Conservation (phyloP, 2,113 vertebrate genomes). For the Hystrix brachyura region DNA sequence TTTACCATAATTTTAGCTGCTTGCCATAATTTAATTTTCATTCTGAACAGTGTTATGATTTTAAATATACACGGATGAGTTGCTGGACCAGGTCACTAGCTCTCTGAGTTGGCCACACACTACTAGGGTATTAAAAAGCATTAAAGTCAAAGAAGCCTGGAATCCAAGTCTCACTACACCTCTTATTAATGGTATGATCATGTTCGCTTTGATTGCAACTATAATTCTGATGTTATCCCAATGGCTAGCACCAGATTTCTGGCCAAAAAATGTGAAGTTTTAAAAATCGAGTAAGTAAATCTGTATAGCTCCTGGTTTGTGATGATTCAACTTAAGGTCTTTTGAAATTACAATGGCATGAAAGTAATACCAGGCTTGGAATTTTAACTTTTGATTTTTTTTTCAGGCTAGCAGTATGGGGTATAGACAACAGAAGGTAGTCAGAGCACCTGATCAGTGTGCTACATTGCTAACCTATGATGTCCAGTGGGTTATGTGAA, state of each 20-base stretch:
- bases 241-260: fast-evolving
- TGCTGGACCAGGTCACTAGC: neutral
- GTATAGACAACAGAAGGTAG: fast-evolving
- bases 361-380: neutral
- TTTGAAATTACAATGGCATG: neutral
- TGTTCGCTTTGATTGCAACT: neutral
- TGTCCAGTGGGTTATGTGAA: neutral
- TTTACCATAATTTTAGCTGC: neutral
- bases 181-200: neutral
- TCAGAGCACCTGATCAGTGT: no score
- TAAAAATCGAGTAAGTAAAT: neutral
- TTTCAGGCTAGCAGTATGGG: neutral
- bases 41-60: neutral
- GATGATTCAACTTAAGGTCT: neutral
- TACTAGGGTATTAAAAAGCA: neutral
- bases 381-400: neutral
- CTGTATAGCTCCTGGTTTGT: neutral
- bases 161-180: neutral
- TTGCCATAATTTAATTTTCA: neutral
- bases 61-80: neutral
- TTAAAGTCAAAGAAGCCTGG: neutral
- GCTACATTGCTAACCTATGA: neutral
- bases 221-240: neutral
- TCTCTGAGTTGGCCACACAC: neutral
- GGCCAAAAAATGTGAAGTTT: neutral